A percentile compares a stretch with the other conserved stretches of the same genome.
phyloP scores from a whole-genome alignment of 1,140 invertebrate genomes.

The Adelges cooleyi region DNA sequence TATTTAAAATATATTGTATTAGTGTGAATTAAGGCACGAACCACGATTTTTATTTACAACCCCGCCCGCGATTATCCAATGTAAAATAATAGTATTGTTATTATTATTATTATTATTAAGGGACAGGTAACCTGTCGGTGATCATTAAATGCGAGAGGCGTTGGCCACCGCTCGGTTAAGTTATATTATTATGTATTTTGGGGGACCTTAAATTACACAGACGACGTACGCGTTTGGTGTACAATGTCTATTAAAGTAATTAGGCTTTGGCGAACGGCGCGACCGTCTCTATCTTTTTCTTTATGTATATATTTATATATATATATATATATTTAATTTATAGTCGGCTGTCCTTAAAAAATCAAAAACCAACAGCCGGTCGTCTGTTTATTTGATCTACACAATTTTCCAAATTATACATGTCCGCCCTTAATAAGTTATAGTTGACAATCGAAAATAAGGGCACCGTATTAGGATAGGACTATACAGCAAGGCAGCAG shows the following conservation, averaged over 20 bases:
- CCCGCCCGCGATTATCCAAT: too few relatives aligned
- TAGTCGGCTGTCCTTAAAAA: slow-evolving; percentile 14
- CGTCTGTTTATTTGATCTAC: slow-evolving; percentile 1
- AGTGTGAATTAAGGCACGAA: too few relatives aligned
- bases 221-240: background rate
- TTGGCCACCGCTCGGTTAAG: background rate
- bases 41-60: too few relatives aligned
- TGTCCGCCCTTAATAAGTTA: slow-evolving; percentile 15
- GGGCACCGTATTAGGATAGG: too few relatives aligned
- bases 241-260: slow-evolving; percentile 27
- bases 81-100: too few relatives aligned
- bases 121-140: background rate
- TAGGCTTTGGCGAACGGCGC: slow-evolving; percentile 6
- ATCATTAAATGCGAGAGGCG: background rate
- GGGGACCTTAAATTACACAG: slow-evolving; percentile 10
- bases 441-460: too few relatives aligned
- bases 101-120: too few relatives aligned
- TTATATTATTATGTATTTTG: slow-evolving; percentile 7
- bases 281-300: slow-evolving; percentile 2
- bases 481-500: too few relatives aligned
- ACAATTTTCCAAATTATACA: slow-evolving; percentile 12
- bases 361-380: background rate
- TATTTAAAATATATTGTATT: too few relatives aligned
- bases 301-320: background rate
- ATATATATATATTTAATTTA: slow-evolving; percentile 13